Evolutionary conservation across 2,888 invertebrate genomes (phyloP), one percentile per base, ranked within the genome.

Genomic region (Trichopoda pennipes): DNA sequence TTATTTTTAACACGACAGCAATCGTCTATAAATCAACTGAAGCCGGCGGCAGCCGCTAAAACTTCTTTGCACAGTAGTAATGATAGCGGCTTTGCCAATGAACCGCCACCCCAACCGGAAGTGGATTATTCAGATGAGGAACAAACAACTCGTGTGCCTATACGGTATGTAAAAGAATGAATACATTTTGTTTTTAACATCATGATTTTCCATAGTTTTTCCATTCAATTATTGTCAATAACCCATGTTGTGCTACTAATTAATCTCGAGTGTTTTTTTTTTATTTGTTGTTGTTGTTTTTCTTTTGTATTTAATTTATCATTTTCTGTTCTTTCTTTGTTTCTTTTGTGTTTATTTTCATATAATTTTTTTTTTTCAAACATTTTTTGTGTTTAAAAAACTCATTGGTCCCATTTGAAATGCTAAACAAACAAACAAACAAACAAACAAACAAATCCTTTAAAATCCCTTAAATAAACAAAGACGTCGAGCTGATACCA

Each of bases 71-170:
- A 97, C 91, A 96, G 96, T 91, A 96, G 96, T 90, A 97, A 97
- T 91, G 97, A 97, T 91, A 97, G 96, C 86, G 97, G 97, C 17
- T 97, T 97, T 91, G 96, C 97, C 88, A 97, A 97, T 89, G 97
- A 97, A 89, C 94, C 94, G 38, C 96, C 97, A 4, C 95, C 95
- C 32, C 96, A 96, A 88, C 97, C 97, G 23, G 97, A 97, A 91
- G 94, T 96, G 80, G 97, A 97, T 91, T 97, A 97, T 91, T 97
- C 96, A 68, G 97, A 97, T 89, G 97, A 97, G 91, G 97, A 97
- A 89, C 95, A 94, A 63, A 93, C 94, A 28, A 93, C 87, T 92
- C 92, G 93, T 87, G 90, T 93, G 84, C 92, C 92, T 66, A 91
- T 92, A 87, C 92, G 93, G 93, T 93, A 90, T 84, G 88, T 81